phyloP scores from a whole-genome alignment of 2,888 invertebrate genomes.

The Empis stercorea region DNA sequence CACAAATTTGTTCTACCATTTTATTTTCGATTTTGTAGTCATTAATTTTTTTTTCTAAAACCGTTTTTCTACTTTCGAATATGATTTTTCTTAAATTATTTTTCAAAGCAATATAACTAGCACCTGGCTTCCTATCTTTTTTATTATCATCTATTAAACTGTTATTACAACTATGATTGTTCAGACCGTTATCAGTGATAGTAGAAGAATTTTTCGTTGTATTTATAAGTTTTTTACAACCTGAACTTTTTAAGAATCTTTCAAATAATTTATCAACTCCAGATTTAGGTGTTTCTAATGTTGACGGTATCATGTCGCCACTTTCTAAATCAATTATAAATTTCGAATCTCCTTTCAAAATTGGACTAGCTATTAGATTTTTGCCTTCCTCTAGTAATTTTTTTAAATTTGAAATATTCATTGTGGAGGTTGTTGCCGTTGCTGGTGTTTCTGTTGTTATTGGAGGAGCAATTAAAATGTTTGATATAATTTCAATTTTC shows the following conservation, averaged over 20 bases:
- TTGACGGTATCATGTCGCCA: conserved; percentile 27
- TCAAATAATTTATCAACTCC: conserved; percentile 10
- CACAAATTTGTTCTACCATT: conserved; percentile 26
- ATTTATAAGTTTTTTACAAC: conserved; percentile 37
- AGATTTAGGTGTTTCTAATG: neutral
- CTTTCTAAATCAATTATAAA: conserved; percentile 50
- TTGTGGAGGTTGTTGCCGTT: conserved; percentile 12
- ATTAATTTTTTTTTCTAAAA: conserved; percentile 44
- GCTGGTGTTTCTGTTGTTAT: conserved; percentile 11
- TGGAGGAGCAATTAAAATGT: neutral
- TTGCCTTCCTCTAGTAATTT: conserved; percentile 17
- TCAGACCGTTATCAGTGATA: conserved; percentile 33
- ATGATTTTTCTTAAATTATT: conserved; percentile 59
- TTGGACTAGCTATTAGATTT: conserved; percentile 31
- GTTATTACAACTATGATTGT: too few relatives aligned
- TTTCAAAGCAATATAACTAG: conserved; percentile 54
- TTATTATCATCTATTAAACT: conserved; percentile 23
- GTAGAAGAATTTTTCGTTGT: conserved; percentile 38
- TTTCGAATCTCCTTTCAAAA: conserved; percentile 41
- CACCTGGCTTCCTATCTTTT: conserved; percentile 49
- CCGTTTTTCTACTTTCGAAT: conserved; percentile 51
- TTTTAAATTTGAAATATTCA: conserved; percentile 3
- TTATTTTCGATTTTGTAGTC: conserved; percentile 32
- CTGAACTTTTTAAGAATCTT: conserved; percentile 33
- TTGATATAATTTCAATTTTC: neutral